phyloP scores from a whole-genome alignment of 92 coral and sea anemone genomes.

The Zoanthus sociatus region DNA sequence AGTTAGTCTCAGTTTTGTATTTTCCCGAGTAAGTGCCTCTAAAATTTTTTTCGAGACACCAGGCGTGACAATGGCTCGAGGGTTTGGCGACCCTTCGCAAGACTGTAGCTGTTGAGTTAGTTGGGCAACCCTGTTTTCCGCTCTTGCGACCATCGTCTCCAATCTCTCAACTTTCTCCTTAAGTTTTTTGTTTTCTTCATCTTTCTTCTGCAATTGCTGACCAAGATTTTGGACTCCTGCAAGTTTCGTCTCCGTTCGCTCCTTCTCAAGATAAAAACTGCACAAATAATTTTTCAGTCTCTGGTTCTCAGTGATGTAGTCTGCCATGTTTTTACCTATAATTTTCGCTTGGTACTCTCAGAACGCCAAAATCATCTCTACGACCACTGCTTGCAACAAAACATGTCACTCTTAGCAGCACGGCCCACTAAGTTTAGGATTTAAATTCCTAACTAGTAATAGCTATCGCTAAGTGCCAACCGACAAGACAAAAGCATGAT shows the following conservation, averaged over 20 bases:
- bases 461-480: too few relatives aligned
- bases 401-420: too few relatives aligned
- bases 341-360: too few relatives aligned
- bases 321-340: slow-evolving; percentile 17
- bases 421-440: too few relatives aligned
- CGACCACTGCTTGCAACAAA: too few relatives aligned
- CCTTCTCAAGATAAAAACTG: slow-evolving; percentile 41
- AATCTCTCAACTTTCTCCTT: slow-evolving; percentile 65
- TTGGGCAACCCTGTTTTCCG: slow-evolving; percentile 89
- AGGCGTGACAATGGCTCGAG: slow-evolving; percentile 77
- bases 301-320: slow-evolving; percentile 28
- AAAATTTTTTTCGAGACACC: slow-evolving; percentile 86
- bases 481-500: too few relatives aligned
- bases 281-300: slow-evolving; percentile 66
- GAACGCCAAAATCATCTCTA: too few relatives aligned
- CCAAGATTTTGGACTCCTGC: slow-evolving; percentile 84
- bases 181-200: slow-evolving; percentile 48
- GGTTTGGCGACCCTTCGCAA: slow-evolving; percentile 53
- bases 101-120: slow-evolving; percentile 46
- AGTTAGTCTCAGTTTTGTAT: slow-evolving; percentile 80
- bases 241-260: slow-evolving; percentile 61
- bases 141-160: slow-evolving; percentile 80
- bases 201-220: slow-evolving; percentile 72
- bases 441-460: too few relatives aligned
- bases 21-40: slow-evolving; percentile 84